A percentile compares a stretch with the other conserved stretches of the same genome.
Conservation (phyloP, 2,797 vertebrate genomes). For the Semotilus atromaculatus region DNA sequence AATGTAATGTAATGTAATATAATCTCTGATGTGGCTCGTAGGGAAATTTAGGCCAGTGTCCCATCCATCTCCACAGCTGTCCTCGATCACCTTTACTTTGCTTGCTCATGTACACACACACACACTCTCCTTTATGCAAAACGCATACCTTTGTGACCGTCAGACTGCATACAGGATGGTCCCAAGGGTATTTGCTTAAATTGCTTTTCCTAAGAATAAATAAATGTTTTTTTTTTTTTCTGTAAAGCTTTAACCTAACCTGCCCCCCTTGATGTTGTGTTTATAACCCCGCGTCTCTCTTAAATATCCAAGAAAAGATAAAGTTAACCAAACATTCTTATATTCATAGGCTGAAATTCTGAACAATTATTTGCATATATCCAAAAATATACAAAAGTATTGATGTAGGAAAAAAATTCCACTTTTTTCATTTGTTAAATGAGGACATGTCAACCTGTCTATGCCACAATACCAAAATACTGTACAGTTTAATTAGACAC, state of each 20-base stretch:
- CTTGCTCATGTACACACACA: slow-evolving; percentile 43
- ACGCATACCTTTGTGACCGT: slow-evolving; percentile 62
- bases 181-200: slow-evolving; percentile 76
- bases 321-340: slow-evolving; percentile 28
- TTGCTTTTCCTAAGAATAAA: slow-evolving; percentile 71
- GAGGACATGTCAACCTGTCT: not conserved
- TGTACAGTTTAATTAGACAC: not conserved
- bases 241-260: slow-evolving; percentile 62
- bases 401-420: not conserved
- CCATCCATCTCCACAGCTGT: slow-evolving; percentile 55
- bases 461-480: not conserved
- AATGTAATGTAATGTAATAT: slow-evolving; percentile 51
- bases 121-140: slow-evolving; percentile 65
- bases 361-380: not conserved
- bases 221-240: slow-evolving; percentile 66
- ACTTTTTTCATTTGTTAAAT: not conserved
- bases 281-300: slow-evolving; percentile 57
- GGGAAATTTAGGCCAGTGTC: slow-evolving; percentile 38
- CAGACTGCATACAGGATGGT: slow-evolving; percentile 48
- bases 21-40: slow-evolving; percentile 38
- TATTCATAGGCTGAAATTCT: not conserved
- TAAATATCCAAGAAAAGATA: slow-evolving; percentile 51
- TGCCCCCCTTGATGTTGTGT: slow-evolving; percentile 64
- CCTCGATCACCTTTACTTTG: slow-evolving; percentile 61
- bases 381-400: not conserved